Conservation (phyloP, 35 echinoderm and acorn worm genomes). For the Ophioderma brevispina region DNA sequence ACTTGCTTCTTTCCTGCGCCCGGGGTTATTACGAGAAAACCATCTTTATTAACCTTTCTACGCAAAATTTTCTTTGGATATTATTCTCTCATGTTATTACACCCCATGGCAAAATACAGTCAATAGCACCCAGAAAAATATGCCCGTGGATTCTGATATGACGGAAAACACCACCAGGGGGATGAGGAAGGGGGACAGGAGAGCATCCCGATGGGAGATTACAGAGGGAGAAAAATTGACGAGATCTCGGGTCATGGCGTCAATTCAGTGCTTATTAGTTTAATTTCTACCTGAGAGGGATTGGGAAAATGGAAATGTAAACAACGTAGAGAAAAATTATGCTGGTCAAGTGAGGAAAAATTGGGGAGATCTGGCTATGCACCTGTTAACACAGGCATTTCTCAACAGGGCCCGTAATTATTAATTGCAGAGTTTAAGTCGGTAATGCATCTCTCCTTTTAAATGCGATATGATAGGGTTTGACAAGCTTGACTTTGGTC, state of each 20-base stretch:
- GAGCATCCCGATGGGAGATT: too few species aligned
- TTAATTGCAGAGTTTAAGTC: neutral
- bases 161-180: neutral
- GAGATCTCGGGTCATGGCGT: neutral
- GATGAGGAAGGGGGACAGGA: too few species aligned
- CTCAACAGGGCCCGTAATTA: neutral
- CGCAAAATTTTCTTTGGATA: neutral
- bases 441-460: neutral
- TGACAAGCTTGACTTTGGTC: neutral
- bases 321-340: neutral
- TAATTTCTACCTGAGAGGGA: neutral
- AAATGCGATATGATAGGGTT: neutral
- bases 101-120: neutral
- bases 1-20: neutral
- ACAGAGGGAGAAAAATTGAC: neutral
- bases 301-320: neutral
- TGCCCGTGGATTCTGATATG: neutral
- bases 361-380: neutral
- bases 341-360: neutral
- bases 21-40: neutral
- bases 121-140: neutral
- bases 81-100: conserved; percentile 15
- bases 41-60: conserved; percentile 11
- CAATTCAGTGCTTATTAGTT: conserved; percentile 10
- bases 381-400: conserved; percentile 10